Conservation (phyloP, 2,797 vertebrate genomes). For the Kryptopterus vitreolus region DNA sequence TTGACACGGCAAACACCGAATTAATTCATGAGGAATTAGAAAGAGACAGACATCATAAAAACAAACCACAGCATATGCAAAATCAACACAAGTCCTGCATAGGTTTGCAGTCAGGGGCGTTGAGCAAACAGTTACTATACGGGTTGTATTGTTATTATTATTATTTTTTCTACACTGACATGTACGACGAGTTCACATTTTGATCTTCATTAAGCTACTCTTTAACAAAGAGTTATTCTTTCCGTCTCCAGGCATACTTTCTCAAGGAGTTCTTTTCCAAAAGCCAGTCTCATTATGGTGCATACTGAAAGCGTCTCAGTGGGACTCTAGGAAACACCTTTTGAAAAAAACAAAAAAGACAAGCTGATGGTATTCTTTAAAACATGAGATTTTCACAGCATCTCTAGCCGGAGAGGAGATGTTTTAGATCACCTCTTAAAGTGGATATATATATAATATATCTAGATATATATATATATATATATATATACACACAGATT, state of each 20-base stretch:
- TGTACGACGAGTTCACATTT: constrained; percentile 24
- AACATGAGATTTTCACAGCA: neutral
- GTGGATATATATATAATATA: too few species aligned
- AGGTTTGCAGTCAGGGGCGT: neutral
- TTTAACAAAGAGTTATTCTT: constrained; percentile 31
- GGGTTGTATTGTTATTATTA: too few species aligned
- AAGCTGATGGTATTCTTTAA: constrained; percentile 15
- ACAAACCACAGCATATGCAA: constrained; percentile 18
- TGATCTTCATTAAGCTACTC: constrained; percentile 30
- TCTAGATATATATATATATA: too few species aligned
- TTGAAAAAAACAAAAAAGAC: constrained; percentile 29
- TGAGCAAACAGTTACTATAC: constrained; percentile 6
- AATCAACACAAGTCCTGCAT: neutral
- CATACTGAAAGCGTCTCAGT: constrained; percentile 32
- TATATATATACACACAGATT: too few species aligned
- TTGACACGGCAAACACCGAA: constrained; percentile 34
- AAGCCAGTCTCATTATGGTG: constrained; percentile 39
- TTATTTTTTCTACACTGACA: neutral
- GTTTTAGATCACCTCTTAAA: too few species aligned
- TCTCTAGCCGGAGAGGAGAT: too few species aligned
- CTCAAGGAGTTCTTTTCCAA: constrained; percentile 20
- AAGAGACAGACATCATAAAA: too few species aligned
- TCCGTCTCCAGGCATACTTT: constrained; percentile 29
- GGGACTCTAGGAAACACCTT: constrained; percentile 41
- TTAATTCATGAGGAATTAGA: constrained; percentile 30